Base-by-base conservation (phyloP, 1,140 invertebrate genomes). In the Druon quercuslanigerum region DNA sequence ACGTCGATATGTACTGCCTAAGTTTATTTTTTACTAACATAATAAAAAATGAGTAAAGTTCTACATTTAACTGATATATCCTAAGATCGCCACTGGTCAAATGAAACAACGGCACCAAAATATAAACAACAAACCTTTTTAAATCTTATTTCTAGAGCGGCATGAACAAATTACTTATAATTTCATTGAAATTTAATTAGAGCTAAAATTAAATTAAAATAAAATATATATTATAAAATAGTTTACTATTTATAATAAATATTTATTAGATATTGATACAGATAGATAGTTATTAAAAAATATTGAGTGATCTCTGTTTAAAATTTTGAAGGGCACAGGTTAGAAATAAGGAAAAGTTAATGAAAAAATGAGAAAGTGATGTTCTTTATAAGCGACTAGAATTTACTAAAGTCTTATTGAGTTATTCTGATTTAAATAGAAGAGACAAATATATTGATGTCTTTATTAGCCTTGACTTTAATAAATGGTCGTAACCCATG, bases 391-490 rank as follows among this genome's bases (percentile, higher is more conserved):
- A 11, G 40, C 40, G 40, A 46, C 40, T 40, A 33, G 25, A 66
- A 33, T 66, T 14, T 11, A 66, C 40, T 14, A 40, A 16, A n/a
- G n/a, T 66, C 14, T 57, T 25, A 20, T 20, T 0, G 7, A 13
- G 19, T 20, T 66, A 66, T 66, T 66, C 13, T 40, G 40, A 66
- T 40, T 33, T 3, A 40, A 66, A 66, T 16, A 14, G 9, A n/a
- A 14, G 3, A 14, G 20, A 40, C 5, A 72, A 76, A 66, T 60
- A 40, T 51, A 72, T 79, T 70, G 72, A 78, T 80, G 78, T 79
- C 74, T 78, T 83, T 81, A 8, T 66, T 66, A 40, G 33, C 60
- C 60, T 66, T 66, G 60, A 66, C 60, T 66, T 66, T 66, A 33
- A 66, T 33, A 46, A 33, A 40, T 40, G 60, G 33, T 46, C 16